Conservation (phyloP, 2,797 vertebrate genomes). For the Hirundo rustica region DNA sequence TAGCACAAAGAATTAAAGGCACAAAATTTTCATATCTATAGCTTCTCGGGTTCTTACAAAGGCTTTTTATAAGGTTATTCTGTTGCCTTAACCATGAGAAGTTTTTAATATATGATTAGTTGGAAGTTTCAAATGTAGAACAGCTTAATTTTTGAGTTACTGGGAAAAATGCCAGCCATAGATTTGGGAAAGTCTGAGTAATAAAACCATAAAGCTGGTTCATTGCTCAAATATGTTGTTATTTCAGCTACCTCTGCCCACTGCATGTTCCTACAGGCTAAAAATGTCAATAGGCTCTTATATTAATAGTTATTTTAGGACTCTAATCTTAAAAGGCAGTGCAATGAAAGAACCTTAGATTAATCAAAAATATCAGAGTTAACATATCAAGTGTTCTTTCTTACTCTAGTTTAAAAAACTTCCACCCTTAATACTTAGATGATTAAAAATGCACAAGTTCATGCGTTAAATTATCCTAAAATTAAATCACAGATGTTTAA, state of each 20-base stretch:
- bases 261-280: constrained; percentile 21
- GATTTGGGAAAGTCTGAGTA: constrained; percentile 41
- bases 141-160: constrained; percentile 18
- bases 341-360: not conserved
- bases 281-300: constrained; percentile 27
- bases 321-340: not conserved
- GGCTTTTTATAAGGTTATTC: not conserved
- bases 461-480: not conserved
- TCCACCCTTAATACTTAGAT: not conserved
- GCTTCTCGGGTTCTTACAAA: not conserved
- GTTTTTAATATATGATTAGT: not conserved
- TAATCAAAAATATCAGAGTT: not conserved
- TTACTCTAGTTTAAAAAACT: not conserved
- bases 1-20: not conserved
- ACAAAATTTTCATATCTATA: not conserved
- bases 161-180: constrained; percentile 23
- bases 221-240: constrained; percentile 23
- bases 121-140: constrained; percentile 6
- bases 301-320: constrained; percentile 2
- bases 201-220: constrained; percentile 33
- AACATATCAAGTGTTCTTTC: not conserved
- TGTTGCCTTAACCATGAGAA: not conserved
- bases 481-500: not conserved
- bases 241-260: constrained; percentile 18
- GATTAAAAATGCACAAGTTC: not conserved